Evolutionary conservation across 2,797 vertebrate genomes (phyloP).

Genomic region (Strix occidentalis): DNA sequence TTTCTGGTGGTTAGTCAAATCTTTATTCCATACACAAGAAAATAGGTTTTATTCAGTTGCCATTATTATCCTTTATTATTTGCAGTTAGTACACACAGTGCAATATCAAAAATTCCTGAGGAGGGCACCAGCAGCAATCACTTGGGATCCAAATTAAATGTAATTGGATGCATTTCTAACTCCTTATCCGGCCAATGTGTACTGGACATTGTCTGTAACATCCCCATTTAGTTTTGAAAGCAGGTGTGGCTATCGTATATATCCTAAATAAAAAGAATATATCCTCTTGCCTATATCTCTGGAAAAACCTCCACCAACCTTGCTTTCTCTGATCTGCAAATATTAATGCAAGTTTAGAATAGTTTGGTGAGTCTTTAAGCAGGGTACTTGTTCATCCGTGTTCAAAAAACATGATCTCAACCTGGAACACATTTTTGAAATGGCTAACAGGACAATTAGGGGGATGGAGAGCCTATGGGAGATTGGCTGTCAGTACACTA

Average conservation of each 20-base stretch:
- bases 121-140: conserved; percentile 57
- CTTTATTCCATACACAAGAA: background rate
- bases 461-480: background rate
- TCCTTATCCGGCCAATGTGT: background rate
- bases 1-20: background rate
- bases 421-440: background rate
- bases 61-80: background rate
- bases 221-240: background rate
- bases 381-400: background rate
- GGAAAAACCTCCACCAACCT: background rate
- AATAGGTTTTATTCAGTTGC: background rate
- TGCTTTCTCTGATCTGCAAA: background rate
- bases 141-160: background rate
- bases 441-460: background rate
- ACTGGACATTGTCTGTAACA: accelerated
- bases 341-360: background rate
- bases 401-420: background rate
- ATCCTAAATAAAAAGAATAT: background rate
- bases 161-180: background rate
- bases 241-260: background rate
- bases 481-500: background rate
- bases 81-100: background rate
- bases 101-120: conserved; percentile 56
- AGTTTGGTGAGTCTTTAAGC: background rate
- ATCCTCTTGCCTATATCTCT: background rate